Percentiles rank a stretch among this genome's conserved stretches.
Conservation (phyloP, 2,113 vertebrate genomes). For the Brevimyrus niger region DNA sequence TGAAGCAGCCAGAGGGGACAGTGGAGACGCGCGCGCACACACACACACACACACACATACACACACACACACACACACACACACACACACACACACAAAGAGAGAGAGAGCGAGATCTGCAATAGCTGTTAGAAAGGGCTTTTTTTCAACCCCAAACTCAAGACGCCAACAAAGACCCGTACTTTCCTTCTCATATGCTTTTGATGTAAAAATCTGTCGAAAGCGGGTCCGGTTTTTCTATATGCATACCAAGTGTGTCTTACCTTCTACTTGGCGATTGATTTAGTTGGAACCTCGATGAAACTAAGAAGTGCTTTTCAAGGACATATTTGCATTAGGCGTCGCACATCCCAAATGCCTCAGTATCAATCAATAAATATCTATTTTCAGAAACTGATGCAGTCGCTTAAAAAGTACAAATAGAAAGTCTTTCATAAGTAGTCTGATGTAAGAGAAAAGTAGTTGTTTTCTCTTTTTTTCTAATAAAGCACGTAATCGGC, state of each 20-base stretch:
- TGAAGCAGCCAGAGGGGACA: conserved; percentile 33
- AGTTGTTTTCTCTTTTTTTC: neutral
- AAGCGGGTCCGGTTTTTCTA: too few relatives aligned
- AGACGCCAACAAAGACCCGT: conserved; percentile 40
- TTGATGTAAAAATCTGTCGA: neutral
- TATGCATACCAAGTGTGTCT: neutral
- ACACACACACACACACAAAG: conserved; percentile 14
- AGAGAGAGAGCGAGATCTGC: conserved; percentile 26
- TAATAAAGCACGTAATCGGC: neutral
- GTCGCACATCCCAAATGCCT: neutral
- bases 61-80: conserved; percentile 30
- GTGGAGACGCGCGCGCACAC: conserved; percentile 35
- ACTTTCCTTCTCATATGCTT: neutral
- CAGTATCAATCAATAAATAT: neutral
- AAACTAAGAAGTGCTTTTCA: neutral
- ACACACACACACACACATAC: neutral
- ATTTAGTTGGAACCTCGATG: neutral
- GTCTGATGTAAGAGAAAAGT: neutral
- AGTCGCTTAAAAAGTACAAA: neutral
- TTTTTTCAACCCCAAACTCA: conserved; percentile 50
- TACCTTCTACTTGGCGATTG: neutral
- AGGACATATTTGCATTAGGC: neutral
- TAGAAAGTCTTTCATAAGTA: neutral
- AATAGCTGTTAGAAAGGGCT: conserved; percentile 52
- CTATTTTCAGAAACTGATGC: neutral